Base-by-base conservation (phyloP, 2,888 invertebrate species). In the Torymus texanus region DNA sequence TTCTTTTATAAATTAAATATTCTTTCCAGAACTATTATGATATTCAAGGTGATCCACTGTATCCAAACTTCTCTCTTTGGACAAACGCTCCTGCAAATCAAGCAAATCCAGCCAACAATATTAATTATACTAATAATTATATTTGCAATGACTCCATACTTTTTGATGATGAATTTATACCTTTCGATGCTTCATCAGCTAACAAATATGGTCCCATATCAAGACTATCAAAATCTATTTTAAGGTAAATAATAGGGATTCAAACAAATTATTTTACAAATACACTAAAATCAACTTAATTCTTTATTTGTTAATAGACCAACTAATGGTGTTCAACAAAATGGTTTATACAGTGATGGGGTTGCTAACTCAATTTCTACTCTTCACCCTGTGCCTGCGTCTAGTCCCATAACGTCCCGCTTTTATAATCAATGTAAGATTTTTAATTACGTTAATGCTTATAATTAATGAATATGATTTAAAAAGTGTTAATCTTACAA, bases 161-260 rank as follows among this genome's bases (percentile, higher is more conserved):
- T 67, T 92, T 92, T 56, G 93, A 94, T 82, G 94, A 94, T 84
- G 93, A 93, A 85, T 93, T 94, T 85, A 93, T 94, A 75, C 94
- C 94, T 10, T 94, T 94, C 87, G 94, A 94, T 85, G 91, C 93
- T 53, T 93, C 94, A 1, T 91, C 93, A 29, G 93, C 93, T 18
- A 94, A 93, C 83, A 94, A 94, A 88, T 94, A 93, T 86, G 94
- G 94, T 2, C 94, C 95, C 0, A 95, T 95, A 83, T 94, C 94
- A 1, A 86, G 88, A 83, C 68, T 90, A 50, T 86, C 89, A 21
- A 90, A 89, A 83, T 85, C 88, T 12, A 83, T 90, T 76, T 85
- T 89, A 41, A 87, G 89, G 89, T 88, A 81, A 80, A 24, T 18
- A 51, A 59, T 0, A 1, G 12, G 21, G 1, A 24, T 51, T 29